phyloP scores from a whole-genome alignment of 2,113 vertebrate species.

The Cyphomyrus discorhynchus region DNA sequence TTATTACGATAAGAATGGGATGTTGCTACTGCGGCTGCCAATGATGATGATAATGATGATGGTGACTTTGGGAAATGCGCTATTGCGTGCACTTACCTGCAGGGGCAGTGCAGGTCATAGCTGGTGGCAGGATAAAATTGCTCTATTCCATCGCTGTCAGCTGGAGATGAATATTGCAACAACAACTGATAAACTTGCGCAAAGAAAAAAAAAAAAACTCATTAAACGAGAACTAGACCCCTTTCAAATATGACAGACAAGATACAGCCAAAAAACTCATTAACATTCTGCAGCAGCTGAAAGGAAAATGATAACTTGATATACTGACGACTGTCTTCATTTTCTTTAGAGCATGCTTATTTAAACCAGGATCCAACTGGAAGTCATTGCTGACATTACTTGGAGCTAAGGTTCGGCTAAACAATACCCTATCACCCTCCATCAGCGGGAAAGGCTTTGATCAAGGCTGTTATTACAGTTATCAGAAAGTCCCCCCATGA shows the following conservation, averaged over 20 bases:
- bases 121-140: not conserved
- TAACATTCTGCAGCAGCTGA: not conserved
- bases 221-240: not conserved
- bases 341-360: not conserved
- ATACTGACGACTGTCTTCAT: conserved; percentile 4
- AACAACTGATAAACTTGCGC: not conserved
- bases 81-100: not conserved
- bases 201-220: not conserved
- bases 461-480: not conserved
- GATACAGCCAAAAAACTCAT: not conserved
- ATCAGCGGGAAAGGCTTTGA: not conserved
- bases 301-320: conserved; percentile 14
- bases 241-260: not conserved
- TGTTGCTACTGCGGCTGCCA: not conserved
- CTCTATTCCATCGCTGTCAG: not conserved
- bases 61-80: not conserved
- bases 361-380: not conserved
- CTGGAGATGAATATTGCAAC: not conserved
- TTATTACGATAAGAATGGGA: not conserved
- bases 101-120: not conserved
- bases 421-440: not conserved
- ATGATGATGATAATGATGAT: not conserved
- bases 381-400: not conserved
- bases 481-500: not conserved
- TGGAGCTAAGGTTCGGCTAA: not conserved